These are phyloP conservation scores for Coregonus sp. DNA, from an alignment of 2,797 vertebrate genomes.

Conservation along the genomic window DNA sequence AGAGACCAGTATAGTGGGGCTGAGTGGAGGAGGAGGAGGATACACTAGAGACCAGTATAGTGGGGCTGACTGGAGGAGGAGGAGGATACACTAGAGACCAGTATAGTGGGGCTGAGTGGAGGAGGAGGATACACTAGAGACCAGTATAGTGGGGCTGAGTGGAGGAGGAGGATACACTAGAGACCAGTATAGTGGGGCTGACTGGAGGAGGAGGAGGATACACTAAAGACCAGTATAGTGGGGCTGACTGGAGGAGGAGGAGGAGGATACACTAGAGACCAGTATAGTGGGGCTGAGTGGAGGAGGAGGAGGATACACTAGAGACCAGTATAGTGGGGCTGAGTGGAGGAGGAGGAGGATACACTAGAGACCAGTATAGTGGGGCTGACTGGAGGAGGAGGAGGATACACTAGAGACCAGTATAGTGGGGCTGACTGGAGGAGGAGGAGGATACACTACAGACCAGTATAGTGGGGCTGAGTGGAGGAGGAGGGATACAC, in stretches of 20 bases:
- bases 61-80: background rate
- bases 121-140: background rate
- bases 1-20: slow-evolving; percentile 11
- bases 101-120: slow-evolving; percentile 12
- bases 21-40: background rate
- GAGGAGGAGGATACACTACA: background rate
- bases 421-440: background rate
- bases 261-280: background rate
- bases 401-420: background rate
- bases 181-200: no score
- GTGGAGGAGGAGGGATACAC: no score
- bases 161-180: background rate
- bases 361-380: background rate
- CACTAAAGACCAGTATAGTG: background rate
- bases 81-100: background rate
- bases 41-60: background rate
- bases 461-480: slow-evolving; percentile 14
- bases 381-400: background rate
- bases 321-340: background rate
- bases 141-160: background rate
- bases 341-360: background rate
- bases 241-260: background rate
- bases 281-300: slow-evolving; percentile 13
- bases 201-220: slow-evolving; percentile 5
- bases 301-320: background rate